A percentile compares a stretch with the other conserved stretches of the same genome.
phyloP scores from a whole-genome alignment of 2,888 invertebrate genomes.

The Zonitis immaculata region DNA sequence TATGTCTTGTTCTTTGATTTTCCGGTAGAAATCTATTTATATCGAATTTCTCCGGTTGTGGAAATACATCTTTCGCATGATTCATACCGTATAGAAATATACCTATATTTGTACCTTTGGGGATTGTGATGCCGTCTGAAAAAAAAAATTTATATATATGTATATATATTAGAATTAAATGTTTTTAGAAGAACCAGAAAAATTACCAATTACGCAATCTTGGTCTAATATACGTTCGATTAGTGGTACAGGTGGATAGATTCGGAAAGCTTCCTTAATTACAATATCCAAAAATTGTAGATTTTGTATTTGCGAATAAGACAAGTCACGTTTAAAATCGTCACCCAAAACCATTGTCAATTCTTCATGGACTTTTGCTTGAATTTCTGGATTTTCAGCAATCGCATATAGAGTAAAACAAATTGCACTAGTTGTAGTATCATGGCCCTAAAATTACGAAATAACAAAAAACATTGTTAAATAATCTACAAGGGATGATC shows the following conservation, averaged over 20 bases:
- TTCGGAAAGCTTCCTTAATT: constrained; percentile 55
- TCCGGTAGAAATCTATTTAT: constrained; percentile 48
- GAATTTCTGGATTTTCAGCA: constrained; percentile 50
- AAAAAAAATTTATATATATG: too few relatives aligned
- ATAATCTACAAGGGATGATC: too few relatives aligned
- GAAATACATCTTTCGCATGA: constrained; percentile 49
- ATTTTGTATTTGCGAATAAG: constrained; percentile 36
- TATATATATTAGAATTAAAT: too few relatives aligned
- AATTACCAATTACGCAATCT: constrained; percentile 40
- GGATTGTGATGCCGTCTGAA: constrained; percentile 43
- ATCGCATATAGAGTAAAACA: constrained; percentile 52
- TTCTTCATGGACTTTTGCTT: constrained; percentile 41
- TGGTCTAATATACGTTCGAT: constrained; percentile 49
- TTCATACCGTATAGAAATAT: constrained; percentile 49
- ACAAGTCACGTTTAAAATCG: constrained; percentile 31
- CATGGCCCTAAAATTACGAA: constrained; percentile 53
- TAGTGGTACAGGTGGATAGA: constrained; percentile 54
- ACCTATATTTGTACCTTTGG: constrained; percentile 45
- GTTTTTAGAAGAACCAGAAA: too few relatives aligned
- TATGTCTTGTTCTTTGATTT: constrained; percentile 43
- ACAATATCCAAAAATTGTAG: constrained; percentile 54
- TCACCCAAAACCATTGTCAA: constrained; percentile 32
- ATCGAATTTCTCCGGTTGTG: constrained; percentile 50
- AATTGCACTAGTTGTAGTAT: constrained; percentile 54
- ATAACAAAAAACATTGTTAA: too few relatives aligned